Conservation (phyloP, 2,797 vertebrate genomes). For the Ctenosaura bakeri region DNA sequence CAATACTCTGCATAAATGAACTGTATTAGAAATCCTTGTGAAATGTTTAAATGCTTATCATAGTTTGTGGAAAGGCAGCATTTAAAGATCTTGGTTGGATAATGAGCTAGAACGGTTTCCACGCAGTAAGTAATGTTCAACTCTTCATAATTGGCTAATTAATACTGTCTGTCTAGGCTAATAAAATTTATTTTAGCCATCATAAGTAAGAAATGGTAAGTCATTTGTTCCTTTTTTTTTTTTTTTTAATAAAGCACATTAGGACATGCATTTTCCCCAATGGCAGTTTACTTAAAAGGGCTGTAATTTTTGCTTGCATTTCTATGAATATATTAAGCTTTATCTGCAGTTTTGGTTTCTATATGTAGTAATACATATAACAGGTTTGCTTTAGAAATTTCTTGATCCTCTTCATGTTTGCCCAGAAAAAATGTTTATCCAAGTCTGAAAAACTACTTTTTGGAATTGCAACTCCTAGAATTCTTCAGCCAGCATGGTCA, state of each 20-base stretch:
- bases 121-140: background rate
- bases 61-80: background rate
- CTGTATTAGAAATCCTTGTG: conserved; percentile 11
- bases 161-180: conserved; percentile 11
- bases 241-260: background rate
- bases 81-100: background rate
- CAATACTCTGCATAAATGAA: background rate
- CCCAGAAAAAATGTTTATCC: background rate
- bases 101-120: background rate
- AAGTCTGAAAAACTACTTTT: no score
- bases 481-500: no score
- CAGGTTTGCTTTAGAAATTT: background rate
- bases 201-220: background rate
- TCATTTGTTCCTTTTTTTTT: background rate
- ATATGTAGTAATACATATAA: background rate
- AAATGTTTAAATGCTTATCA: conserved; percentile 1
- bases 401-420: background rate
- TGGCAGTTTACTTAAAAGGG: conserved; percentile 6
- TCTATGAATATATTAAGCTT: background rate
- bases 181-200: conserved; percentile 38
- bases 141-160: conserved; percentile 13
- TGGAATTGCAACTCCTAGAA: no score
- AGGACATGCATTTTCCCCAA: conserved; percentile 6
- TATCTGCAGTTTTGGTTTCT: conserved; percentile 10
- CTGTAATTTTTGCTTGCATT: background rate